These are phyloP conservation scores for Penaeus japonicus DNA, from an alignment of 1,140 invertebrate genomes.

Conservation along the genomic window DNA sequence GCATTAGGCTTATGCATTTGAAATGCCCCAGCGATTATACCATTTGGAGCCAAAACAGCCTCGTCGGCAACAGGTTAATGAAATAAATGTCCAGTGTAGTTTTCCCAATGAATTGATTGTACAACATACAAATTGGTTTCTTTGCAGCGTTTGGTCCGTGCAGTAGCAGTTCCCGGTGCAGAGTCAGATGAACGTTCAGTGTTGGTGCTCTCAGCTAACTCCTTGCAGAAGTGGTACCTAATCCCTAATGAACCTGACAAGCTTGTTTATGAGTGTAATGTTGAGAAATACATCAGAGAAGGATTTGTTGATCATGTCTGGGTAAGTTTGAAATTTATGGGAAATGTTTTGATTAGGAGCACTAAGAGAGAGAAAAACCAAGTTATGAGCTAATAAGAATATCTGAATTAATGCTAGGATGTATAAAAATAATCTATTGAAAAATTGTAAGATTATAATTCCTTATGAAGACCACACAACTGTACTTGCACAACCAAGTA, in stretches of 20 bases:
- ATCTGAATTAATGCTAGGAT: too few relatives aligned
- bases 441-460: too few relatives aligned
- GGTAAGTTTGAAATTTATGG: slow-evolving; percentile 65
- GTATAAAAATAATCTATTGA: too few relatives aligned
- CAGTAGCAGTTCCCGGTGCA: slow-evolving; percentile 50
- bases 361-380: not conserved
- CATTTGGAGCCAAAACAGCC: too few relatives aligned
- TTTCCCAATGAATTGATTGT: too few relatives aligned
- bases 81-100: too few relatives aligned
- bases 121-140: not conserved
- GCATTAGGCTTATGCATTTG: too few relatives aligned
- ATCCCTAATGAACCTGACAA: slow-evolving; percentile 66
- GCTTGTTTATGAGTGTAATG: slow-evolving; percentile 73
- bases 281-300: slow-evolving; percentile 72
- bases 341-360: slow-evolving; percentile 23
- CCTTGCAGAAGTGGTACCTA: slow-evolving; percentile 76
- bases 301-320: slow-evolving; percentile 70
- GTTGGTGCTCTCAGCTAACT: slow-evolving; percentile 74
- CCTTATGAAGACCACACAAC: too few relatives aligned
- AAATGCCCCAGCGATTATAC: too few relatives aligned
- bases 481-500: too few relatives aligned
- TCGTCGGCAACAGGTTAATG: too few relatives aligned
- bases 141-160: slow-evolving; percentile 43
- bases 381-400: too few relatives aligned
- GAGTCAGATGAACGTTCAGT: slow-evolving; percentile 67